phyloP scores from a whole-genome alignment of 2,888 invertebrate genomes.

The Clivina fossor region DNA sequence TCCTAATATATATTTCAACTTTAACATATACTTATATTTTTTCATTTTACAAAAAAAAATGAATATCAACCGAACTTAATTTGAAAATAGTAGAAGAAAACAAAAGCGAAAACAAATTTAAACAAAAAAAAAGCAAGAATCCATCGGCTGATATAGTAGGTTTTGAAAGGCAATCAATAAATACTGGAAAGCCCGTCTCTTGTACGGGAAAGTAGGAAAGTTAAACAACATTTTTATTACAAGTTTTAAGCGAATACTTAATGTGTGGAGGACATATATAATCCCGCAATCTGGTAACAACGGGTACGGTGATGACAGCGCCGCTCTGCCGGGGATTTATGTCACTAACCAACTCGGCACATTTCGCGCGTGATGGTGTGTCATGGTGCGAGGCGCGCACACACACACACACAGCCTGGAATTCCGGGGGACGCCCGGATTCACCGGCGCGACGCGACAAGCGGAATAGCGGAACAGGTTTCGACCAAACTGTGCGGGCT shows the following conservation, averaged over 20 bases:
- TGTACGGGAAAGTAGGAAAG: conserved; percentile 14
- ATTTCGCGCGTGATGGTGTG: conserved; percentile 43
- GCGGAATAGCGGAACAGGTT: not conserved
- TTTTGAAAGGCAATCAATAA: conserved; percentile 10
- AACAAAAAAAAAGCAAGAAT: too few species aligned
- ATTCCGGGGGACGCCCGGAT: conserved; percentile 14
- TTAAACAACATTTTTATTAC: conserved; percentile 32
- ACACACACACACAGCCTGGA: too few species aligned
- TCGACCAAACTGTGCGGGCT: too few species aligned
- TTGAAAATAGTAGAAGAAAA: too few species aligned
- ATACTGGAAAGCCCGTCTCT: not conserved
- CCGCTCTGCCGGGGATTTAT: conserved; percentile 49
- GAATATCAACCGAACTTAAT: too few species aligned
- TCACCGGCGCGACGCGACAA: not conserved
- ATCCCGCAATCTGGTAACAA: conserved; percentile 32
- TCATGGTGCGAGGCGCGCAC: not conserved
- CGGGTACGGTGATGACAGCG: conserved; percentile 47
- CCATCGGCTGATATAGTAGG: too few species aligned
- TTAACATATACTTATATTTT: too few species aligned
- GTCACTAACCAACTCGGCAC: conserved; percentile 46
- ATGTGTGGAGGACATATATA: conserved; percentile 29
- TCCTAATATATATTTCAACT: too few species aligned
- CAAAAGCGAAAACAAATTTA: too few species aligned
- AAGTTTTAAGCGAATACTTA: conserved; percentile 30
- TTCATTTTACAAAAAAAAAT: too few species aligned